Conservation (phyloP, 2,113 vertebrate species). For the Muscicapa adusta region DNA sequence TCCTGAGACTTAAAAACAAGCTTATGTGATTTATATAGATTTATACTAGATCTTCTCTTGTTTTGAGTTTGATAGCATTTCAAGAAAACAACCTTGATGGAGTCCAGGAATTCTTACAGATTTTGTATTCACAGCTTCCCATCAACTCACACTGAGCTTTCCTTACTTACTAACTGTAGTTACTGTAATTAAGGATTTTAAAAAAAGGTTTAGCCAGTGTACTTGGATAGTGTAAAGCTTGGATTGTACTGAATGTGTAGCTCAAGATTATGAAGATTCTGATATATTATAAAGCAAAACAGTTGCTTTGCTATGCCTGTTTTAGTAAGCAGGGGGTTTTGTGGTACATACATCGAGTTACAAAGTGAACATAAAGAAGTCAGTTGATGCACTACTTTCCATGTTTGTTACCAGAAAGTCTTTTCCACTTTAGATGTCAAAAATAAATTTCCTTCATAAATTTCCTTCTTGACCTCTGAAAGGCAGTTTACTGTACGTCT, state of each 20-base stretch:
- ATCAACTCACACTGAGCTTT: background rate
- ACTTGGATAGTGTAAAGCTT: background rate
- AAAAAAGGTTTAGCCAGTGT: background rate
- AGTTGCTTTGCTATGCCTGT: background rate
- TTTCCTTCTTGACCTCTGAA: background rate
- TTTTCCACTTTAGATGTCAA: background rate
- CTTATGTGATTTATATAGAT: background rate
- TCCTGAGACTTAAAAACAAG: background rate
- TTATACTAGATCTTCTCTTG: background rate
- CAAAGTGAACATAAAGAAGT: background rate
- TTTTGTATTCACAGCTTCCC: background rate
- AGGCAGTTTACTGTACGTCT: background rate
- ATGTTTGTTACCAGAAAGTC: background rate
- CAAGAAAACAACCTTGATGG: background rate
- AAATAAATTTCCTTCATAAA: background rate
- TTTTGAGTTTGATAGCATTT: background rate
- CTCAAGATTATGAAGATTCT: background rate
- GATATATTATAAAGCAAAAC: background rate
- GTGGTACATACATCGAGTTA: background rate
- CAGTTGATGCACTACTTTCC: background rate
- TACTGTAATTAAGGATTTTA: background rate
- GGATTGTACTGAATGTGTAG: background rate
- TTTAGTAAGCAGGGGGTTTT: slow-evolving; percentile 13
- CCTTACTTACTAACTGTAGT: background rate
- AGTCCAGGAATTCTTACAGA: background rate